Percentiles rank a stretch among this genome's conserved stretches.
phyloP scores from a whole-genome alignment of 2,797 vertebrate genomes.

The Cryptoprocta ferox region DNA sequence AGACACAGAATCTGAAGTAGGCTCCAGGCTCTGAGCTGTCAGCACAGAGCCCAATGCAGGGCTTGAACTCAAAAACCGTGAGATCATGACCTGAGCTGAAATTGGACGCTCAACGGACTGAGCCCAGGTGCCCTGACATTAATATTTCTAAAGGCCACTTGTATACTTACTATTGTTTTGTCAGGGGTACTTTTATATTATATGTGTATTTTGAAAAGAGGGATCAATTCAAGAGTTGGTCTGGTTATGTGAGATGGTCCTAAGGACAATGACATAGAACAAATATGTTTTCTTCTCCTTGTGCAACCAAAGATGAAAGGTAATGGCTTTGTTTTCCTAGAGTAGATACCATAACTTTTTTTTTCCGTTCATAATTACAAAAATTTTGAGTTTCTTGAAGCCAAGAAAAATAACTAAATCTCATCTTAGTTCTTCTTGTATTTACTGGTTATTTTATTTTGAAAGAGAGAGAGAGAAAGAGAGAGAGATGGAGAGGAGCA shows the following conservation, averaged over 20 bases:
- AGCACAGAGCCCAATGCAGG: no score
- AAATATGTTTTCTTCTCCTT: background rate
- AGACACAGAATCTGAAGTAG: no score
- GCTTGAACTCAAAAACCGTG: no score
- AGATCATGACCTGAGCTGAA: no score
- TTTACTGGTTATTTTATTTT: no score
- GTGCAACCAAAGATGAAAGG: background rate
- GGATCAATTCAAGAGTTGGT: background rate
- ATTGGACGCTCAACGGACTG: no score
- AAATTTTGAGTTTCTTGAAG: background rate
- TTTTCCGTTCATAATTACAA: background rate
- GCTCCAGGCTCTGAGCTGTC: no score
- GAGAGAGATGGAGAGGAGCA: no score
- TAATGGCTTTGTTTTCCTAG: background rate
- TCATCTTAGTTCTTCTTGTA: background rate
- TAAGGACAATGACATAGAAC: background rate
- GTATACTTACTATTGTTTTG: background rate
- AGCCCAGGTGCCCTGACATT: background rate
- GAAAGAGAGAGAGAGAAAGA: no score
- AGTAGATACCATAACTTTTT: background rate
- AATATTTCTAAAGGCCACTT: background rate
- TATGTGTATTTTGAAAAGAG: background rate
- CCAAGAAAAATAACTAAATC: background rate
- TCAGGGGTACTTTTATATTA: background rate
- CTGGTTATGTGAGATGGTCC: background rate